Base-by-base conservation (phyloP, 2,797 vertebrate genomes). In the Poeciliopsis presidionis region DNA sequence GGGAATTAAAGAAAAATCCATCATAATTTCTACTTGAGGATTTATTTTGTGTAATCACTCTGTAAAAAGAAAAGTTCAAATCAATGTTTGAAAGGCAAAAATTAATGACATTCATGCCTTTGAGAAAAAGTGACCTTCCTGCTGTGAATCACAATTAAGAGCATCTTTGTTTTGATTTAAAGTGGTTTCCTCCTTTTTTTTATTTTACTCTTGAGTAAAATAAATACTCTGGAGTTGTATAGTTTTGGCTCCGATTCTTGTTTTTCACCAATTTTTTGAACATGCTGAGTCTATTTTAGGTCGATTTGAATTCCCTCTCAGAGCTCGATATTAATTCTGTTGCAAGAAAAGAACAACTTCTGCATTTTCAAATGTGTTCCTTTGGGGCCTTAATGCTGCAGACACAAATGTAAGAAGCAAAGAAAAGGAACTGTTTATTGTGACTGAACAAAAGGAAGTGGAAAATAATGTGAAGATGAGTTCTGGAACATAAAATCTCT, bases 61-160 rank as follows among this genome's bases (percentile, higher is more conserved):
- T 69, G 28, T 16, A 14, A 69, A 69, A 43, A n/a, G 2, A n/a
- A 70, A 45, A 43, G 41, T 70, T 70, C 22, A 70, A 45, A 70
- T 14, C 28, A 70, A 70, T 70, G 25, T 11, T 70, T 70, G 45
- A 70, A 70, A 70, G 25, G 67, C 67, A 28, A 45, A n/a, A 70
- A 45, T 45, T 4, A 70, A 45, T 28, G 12, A 45, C 41, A 70
- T 70, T 45, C 12, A n/a, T n/a, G 41, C 67, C 12, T 70, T 70
- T 70, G 67, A 70, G 41, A 70, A 70, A 13, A 45, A 28, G 22
- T 25, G 41, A 70, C 67, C 41, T 70, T 70, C 39, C n/a, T n/a
- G 1, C 11, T 41, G 36, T 45, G 67, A 70, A 45, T 70, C 25
- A 16, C 11, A 43, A 43, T 67, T 25, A 41, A 69, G 63, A 69